phyloP scores from a whole-genome alignment of 2,797 vertebrate species.

The Gambusia yucatana region DNA sequence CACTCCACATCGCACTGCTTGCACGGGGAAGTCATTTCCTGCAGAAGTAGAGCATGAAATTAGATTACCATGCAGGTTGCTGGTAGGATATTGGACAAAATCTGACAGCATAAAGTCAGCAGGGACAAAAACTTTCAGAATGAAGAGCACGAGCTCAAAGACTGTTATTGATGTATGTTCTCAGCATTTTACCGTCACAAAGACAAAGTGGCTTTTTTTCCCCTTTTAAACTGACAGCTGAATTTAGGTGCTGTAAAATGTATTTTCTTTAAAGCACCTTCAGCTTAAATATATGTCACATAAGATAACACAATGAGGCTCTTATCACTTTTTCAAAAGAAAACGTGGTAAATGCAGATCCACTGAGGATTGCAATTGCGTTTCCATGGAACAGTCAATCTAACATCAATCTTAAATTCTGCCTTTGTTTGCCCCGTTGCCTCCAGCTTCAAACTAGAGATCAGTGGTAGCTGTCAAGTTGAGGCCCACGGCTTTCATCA shows the following conservation, averaged over 20 bases:
- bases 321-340: neutral
- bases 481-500: neutral
- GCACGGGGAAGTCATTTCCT: slow-evolving; percentile 91
- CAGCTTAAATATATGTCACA: neutral
- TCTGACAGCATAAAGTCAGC: slow-evolving; percentile 46
- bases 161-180: neutral
- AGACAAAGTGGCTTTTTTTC: neutral
- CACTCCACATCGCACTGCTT: slow-evolving; percentile 96
- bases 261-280: neutral
- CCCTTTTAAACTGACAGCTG: neutral
- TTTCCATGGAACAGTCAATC: neutral
- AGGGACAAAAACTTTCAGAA: neutral
- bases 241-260: neutral
- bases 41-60: slow-evolving; percentile 75
- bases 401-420: neutral
- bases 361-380: neutral
- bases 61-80: slow-evolving; percentile 69
- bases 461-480: neutral
- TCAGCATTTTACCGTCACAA: neutral
- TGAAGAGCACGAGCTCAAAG: neutral
- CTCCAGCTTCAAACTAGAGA: neutral
- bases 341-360: neutral
- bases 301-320: neutral
- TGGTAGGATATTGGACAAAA: slow-evolving; percentile 50
- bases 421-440: neutral